Conservation (phyloP, 2,888 invertebrate genomes). For the Apodemia mormo region DNA sequence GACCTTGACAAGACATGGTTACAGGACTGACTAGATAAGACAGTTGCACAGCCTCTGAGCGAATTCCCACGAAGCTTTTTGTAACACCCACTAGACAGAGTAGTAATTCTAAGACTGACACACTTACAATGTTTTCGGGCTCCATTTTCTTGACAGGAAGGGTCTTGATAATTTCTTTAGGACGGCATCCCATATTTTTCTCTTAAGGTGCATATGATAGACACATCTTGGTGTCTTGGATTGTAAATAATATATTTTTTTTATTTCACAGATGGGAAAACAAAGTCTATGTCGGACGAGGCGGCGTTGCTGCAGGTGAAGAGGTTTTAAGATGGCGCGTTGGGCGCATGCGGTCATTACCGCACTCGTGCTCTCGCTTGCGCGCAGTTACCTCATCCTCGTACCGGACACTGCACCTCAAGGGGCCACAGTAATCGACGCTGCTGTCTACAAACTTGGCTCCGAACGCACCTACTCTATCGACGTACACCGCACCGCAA, state of each 20-base stretch:
- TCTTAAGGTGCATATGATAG: no score
- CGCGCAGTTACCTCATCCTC: conserved; percentile 79
- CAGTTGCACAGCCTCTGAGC: no score
- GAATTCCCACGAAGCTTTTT: no score
- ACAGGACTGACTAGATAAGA: no score
- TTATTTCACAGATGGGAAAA: conserved; percentile 62
- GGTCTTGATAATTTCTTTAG: no score
- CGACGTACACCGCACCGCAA: conserved; percentile 90
- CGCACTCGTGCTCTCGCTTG: conserved; percentile 43
- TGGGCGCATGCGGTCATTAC: conserved; percentile 49
- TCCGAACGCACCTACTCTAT: conserved; percentile 90
- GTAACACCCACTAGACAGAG: no score
- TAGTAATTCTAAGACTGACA: no score
- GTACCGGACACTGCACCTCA: conserved; percentile 82
- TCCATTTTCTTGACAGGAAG: no score
- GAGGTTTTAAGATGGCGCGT: conserved; percentile 49
- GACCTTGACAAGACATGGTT: no score
- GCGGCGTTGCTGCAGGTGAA: conserved; percentile 74
- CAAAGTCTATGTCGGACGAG: conserved; percentile 55
- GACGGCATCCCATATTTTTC: no score
- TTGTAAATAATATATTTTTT: not conserved
- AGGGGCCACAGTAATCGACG: conserved; percentile 87
- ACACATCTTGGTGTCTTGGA: no score
- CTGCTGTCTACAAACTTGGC: conserved; percentile 90
- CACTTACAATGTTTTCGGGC: no score